Evolutionary conservation across 2,113 vertebrate species (phyloP).

Genomic region (Corythoichthys intestinalis): DNA sequence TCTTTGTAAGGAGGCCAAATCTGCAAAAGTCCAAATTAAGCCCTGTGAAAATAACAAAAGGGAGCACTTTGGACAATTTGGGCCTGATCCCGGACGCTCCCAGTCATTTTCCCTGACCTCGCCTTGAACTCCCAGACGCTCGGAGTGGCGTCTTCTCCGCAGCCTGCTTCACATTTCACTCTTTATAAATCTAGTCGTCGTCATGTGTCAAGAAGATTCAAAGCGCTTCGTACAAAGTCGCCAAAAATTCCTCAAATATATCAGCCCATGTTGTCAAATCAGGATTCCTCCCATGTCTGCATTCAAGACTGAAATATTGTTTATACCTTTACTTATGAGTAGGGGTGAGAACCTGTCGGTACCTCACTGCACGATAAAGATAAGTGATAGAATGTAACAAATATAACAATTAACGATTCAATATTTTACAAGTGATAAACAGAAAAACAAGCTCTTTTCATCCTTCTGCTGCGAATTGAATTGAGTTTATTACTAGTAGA

Average conservation of each 20-base stretch:
- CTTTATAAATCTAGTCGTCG: slow-evolving; percentile 61
- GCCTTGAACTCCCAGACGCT: slow-evolving; percentile 55
- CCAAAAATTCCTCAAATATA: neutral
- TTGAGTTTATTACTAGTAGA: too few relatives aligned
- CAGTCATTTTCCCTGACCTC: slow-evolving; percentile 44
- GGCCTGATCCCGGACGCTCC: slow-evolving; percentile 5
- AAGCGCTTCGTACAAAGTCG: neutral
- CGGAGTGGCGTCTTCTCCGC: slow-evolving; percentile 34
- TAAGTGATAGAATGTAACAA: too few relatives aligned
- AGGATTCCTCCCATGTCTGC: neutral
- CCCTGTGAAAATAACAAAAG: slow-evolving; percentile 11
- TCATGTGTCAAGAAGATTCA: slow-evolving; percentile 14
- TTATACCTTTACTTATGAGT: neutral
- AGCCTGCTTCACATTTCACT: slow-evolving; percentile 55
- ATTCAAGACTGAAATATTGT: neutral
- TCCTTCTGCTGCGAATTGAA: too few relatives aligned
- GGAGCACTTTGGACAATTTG: neutral
- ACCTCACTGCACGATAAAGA: too few relatives aligned
- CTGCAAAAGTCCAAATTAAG: neutral
- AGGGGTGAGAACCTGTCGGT: too few relatives aligned
- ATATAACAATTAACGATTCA: too few relatives aligned
- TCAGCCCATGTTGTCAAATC: neutral
- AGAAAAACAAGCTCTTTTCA: too few relatives aligned
- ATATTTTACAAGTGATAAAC: too few relatives aligned
- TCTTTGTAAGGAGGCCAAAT: neutral